Evolutionary conservation across 2,888 invertebrate species (phyloP).

Genomic region (Sinelater perroti): DNA sequence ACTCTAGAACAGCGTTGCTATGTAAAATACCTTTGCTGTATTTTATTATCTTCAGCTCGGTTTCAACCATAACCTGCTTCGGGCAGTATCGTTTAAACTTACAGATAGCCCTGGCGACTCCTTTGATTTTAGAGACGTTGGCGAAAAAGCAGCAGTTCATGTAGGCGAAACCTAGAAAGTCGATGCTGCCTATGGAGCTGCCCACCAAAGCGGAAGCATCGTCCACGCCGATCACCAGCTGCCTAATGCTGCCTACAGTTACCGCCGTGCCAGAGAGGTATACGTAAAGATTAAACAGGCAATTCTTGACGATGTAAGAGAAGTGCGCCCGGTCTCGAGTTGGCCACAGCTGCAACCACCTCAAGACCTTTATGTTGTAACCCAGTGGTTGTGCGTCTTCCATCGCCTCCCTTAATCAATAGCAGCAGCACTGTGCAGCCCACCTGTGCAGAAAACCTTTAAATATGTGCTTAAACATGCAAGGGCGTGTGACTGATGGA

Average conservation of each 20-base stretch:
- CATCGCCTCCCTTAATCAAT: no score
- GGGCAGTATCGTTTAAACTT: background rate
- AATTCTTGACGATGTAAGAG: background rate
- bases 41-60: background rate
- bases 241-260: background rate
- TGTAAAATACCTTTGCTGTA: constrained; percentile 12
- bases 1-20: no score
- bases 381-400: background rate
- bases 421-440: no score
- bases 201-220: constrained; percentile 1
- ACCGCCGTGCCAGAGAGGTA: background rate
- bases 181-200: background rate
- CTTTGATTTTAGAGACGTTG: background rate
- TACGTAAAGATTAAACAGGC: background rate
- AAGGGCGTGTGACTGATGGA: no score
- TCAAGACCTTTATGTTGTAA: background rate
- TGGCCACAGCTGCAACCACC: constrained; percentile 1
- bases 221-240: background rate
- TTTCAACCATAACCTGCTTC: background rate
- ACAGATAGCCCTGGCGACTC: background rate
- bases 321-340: background rate
- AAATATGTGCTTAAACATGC: no score
- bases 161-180: background rate
- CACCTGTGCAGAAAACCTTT: no score
- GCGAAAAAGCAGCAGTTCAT: constrained; percentile 2